phyloP scores from a whole-genome alignment of 1,140 invertebrate genomes.

The Nixonia krombeini region DNA sequence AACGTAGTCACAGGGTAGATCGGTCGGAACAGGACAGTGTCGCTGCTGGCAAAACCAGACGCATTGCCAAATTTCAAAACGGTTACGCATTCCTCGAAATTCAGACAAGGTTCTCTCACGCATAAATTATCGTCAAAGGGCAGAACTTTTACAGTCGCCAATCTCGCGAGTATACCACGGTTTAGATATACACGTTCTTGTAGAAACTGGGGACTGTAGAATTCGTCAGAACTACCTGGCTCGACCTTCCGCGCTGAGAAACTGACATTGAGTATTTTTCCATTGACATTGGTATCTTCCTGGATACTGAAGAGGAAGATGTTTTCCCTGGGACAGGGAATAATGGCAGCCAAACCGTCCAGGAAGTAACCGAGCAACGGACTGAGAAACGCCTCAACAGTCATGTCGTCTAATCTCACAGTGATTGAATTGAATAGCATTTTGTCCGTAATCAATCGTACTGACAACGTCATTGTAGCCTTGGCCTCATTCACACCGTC shows the following conservation, averaged over 20 bases:
- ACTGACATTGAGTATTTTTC: constrained; percentile 92
- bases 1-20: constrained; percentile 97
- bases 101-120: constrained; percentile 94
- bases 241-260: constrained; percentile 90
- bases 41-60: constrained; percentile 91
- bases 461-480: constrained; percentile 89
- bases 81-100: constrained; percentile 94
- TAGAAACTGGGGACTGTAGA: constrained; percentile 89
- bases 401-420: constrained; percentile 93
- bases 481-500: constrained; percentile 94
- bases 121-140: constrained; percentile 98
- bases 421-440: constrained; percentile 97
- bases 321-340: constrained; percentile 92
- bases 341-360: constrained; percentile 91
- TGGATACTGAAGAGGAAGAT: constrained; percentile 95
- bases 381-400: constrained; percentile 92
- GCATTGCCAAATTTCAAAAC: constrained; percentile 95
- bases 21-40: constrained; percentile 92
- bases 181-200: constrained; percentile 96
- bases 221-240: constrained; percentile 81
- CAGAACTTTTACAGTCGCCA: constrained; percentile 92
- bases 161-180: constrained; percentile 84
- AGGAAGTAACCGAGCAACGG: constrained; percentile 91
- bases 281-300: constrained; percentile 90
- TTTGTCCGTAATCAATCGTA: constrained; percentile 92